These are phyloP conservation scores for Adelosebastes latens DNA, from an alignment of 2,797 vertebrate genomes.

Conservation along the genomic window DNA sequence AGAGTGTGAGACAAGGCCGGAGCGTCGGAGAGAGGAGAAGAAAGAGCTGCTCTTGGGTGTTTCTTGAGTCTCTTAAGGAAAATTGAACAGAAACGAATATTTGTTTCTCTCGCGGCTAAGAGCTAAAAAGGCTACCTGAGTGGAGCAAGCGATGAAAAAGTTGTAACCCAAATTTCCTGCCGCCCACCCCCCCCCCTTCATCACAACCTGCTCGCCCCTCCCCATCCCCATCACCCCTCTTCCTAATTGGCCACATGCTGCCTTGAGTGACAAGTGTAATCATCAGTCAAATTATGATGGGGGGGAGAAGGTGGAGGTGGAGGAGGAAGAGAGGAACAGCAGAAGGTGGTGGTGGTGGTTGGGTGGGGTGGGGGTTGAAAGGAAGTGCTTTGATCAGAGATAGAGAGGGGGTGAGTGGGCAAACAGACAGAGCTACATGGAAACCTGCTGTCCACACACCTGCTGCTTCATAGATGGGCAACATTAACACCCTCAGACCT, in stretches of 20 bases:
- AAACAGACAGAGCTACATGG: slow-evolving; percentile 75
- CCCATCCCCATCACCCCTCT: slow-evolving; percentile 61
- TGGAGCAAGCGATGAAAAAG: slow-evolving; percentile 50
- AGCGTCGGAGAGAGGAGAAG: slow-evolving; percentile 21
- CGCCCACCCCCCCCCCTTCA: background rate
- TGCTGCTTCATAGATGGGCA: slow-evolving; percentile 73
- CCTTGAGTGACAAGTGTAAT: slow-evolving; percentile 93
- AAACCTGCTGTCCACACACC: slow-evolving; percentile 82
- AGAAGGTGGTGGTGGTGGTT: slow-evolving; percentile 57
- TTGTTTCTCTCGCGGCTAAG: slow-evolving; percentile 58
- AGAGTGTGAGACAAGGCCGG: slow-evolving; percentile 71
- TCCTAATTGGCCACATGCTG: slow-evolving; percentile 87
- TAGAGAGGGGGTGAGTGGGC: slow-evolving; percentile 66
- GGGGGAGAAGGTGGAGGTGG: slow-evolving; percentile 51
- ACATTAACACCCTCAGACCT: slow-evolving; percentile 54
- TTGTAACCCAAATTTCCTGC: slow-evolving; percentile 48
- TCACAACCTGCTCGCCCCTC: slow-evolving; percentile 47
- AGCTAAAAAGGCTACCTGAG: slow-evolving; percentile 56
- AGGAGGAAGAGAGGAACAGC: slow-evolving; percentile 52
- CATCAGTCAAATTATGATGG: slow-evolving; percentile 92
- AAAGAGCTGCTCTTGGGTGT: slow-evolving; percentile 42
- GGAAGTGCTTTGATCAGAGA: slow-evolving; percentile 77
- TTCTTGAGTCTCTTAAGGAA: slow-evolving; percentile 61
- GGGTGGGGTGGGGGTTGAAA: slow-evolving; percentile 39
- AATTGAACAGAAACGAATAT: slow-evolving; percentile 68